These are phyloP conservation scores for Lates japonicus DNA, from an alignment of 2,797 vertebrate genomes.

Conservation along the genomic window DNA sequence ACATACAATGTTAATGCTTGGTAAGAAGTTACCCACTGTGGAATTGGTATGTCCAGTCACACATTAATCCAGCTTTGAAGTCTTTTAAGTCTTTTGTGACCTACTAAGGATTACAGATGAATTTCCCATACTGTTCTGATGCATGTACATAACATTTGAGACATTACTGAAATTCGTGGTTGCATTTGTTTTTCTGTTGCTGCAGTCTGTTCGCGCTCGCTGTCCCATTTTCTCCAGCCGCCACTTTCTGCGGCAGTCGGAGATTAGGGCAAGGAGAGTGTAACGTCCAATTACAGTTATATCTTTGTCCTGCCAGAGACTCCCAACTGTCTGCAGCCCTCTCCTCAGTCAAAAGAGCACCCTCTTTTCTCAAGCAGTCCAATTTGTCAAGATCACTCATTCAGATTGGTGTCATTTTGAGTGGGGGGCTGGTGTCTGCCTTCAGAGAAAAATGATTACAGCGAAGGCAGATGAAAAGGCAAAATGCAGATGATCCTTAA, in stretches of 20 bases:
- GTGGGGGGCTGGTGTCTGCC: conserved; percentile 61
- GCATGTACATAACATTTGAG: conserved; percentile 65
- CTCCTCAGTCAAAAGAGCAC: conserved; percentile 64
- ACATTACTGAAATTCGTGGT: conserved; percentile 49
- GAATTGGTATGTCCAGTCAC: conserved; percentile 82
- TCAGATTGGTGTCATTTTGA: conserved; percentile 80
- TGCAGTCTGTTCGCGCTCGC: conserved; percentile 44
- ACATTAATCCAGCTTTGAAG: conserved; percentile 83
- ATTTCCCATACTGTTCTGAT: conserved; percentile 75
- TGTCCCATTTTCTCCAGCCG: conserved; percentile 51
- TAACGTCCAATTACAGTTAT: conserved; percentile 82
- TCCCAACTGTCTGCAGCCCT: conserved; percentile 72
- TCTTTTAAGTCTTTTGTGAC: conserved; percentile 79
- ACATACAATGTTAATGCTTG: conserved; percentile 78
- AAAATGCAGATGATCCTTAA: conserved; percentile 85
- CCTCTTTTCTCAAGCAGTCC: conserved; percentile 61
- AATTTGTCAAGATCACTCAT: conserved; percentile 85
- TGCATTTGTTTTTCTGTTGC: conserved; percentile 42
- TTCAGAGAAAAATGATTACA: conserved; percentile 70
- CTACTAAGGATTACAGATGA: conserved; percentile 74
- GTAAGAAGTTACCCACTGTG: conserved; percentile 79
- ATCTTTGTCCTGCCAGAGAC: conserved; percentile 78
- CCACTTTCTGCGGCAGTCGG: conserved; percentile 60
- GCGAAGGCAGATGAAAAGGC: conserved; percentile 71
- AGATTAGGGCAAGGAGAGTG: conserved; percentile 73